Base-by-base conservation (phyloP, 2,797 vertebrate species). In the Myripristis jacobus region DNA sequence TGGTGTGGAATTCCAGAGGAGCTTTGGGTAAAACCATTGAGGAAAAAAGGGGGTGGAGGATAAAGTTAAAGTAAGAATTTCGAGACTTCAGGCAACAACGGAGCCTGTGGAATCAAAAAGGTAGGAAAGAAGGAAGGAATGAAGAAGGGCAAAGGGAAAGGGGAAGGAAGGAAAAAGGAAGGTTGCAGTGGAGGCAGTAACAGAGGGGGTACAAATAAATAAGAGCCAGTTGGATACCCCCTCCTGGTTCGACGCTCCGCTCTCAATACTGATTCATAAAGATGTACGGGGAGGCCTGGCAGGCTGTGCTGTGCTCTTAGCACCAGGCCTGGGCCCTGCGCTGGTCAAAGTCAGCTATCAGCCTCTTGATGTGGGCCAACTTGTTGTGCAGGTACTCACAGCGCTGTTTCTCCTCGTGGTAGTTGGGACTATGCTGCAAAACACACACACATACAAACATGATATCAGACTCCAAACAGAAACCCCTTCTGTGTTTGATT, bases 361-460 rank as follows among this genome's bases (percentile, higher is more conserved):
- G 95, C 77, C 93, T 93, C 89, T 97, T 97, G 90, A 97, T 97
- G 86, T 96, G 96, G 83, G 95, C 95, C 91, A 97, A 88, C 92
- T 97, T 97, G 87, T 95, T 95, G 92, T 97, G 96, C 90, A 97
- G 95, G 85, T 97, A 97, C 81, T 96, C 93, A 59, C 95, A 97
- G 89, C 95, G 95, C 50, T 92, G 93, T 70, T 97, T 98, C 91
- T 96, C 94, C 80, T 94, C 92, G 11, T 94, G 92, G 87, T 96
- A 97, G 90, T 92, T 96, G 43, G 96, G 96, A 75, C 91, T 95
- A 58, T 94, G 93, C 95, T 97, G 87, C 44, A 60, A 66, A 41
- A 50, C 34, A 67, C 16, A 55, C 3, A 53, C 6, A 57, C 25
- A 29, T 2, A 62, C 1, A 62, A 1, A 71, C 11, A 57, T 19